Conservation (phyloP, 2,888 invertebrate genomes). For the Candidula unifasciata region DNA sequence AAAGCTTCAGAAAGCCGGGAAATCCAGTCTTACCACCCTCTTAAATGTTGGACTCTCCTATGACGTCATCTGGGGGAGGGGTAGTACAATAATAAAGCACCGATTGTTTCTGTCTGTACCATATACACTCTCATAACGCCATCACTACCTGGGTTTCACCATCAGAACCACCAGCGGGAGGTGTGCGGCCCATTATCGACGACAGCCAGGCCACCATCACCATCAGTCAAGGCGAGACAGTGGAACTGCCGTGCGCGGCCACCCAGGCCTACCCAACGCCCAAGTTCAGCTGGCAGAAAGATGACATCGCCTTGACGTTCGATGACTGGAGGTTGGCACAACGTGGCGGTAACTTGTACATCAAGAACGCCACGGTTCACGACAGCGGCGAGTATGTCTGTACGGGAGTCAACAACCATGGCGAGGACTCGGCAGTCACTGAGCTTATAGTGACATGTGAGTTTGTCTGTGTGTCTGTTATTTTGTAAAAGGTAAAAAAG, state of each 20-base stretch:
- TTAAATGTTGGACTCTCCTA: no score
- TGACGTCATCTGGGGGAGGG: no score
- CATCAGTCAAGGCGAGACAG: constrained; percentile 83
- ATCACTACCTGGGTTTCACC: not conserved
- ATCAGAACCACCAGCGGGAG: constrained; percentile 68
- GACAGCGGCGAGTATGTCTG: constrained; percentile 93
- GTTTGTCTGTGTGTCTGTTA: constrained; percentile 48
- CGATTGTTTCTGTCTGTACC: no score
- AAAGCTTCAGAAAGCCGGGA: no score
- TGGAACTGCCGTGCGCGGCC: constrained; percentile 87
- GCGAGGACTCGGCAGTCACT: constrained; percentile 88
- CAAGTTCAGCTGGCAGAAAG: constrained; percentile 79
- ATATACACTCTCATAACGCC: no score
- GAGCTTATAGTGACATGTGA: constrained; percentile 87
- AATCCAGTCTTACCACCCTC: no score
- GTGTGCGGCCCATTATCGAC: constrained; percentile 64
- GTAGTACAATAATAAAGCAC: no score
- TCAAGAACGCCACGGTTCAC: constrained; percentile 89
- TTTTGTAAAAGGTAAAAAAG: no score
- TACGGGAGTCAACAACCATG: constrained; percentile 92
- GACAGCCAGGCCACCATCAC: constrained; percentile 58
- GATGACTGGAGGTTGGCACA: constrained; percentile 86
- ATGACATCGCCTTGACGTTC: constrained; percentile 58
- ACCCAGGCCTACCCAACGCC: constrained; percentile 86
- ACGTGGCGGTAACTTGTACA: constrained; percentile 95